phyloP scores from a whole-genome alignment of 2,797 vertebrate species.

The Microtus obscurus region DNA sequence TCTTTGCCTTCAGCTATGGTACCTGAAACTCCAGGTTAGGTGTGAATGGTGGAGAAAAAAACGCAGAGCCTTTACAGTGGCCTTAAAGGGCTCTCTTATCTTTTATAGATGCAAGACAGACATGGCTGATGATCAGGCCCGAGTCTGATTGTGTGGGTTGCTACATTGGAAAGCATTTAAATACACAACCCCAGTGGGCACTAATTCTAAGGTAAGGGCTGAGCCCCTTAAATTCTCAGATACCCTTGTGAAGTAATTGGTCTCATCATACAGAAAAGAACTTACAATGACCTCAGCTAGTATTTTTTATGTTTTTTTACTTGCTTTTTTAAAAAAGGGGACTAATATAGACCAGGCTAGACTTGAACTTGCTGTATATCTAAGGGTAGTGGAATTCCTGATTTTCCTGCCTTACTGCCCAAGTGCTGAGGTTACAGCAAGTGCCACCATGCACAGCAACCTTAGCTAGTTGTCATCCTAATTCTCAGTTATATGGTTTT shows the following conservation, averaged over 20 bases:
- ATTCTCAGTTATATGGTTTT: neutral
- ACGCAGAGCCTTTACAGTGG: neutral
- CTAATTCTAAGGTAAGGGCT: constrained; percentile 53
- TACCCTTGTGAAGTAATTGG: neutral
- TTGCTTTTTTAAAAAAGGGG: neutral
- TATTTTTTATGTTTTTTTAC: neutral
- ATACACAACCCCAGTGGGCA: neutral
- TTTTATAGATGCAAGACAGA: constrained; percentile 61
- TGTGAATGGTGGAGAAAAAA: neutral
- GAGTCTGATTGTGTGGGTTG: neutral
- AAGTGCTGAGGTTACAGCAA: neutral
- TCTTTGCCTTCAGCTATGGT: neutral
- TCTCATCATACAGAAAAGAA: neutral
- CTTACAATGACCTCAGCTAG: neutral
- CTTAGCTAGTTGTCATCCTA: neutral
- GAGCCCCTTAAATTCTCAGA: neutral
- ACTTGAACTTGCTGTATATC: neutral
- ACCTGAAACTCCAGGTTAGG: neutral
- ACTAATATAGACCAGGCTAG: neutral
- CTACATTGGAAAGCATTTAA: constrained; percentile 27
- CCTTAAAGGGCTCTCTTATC: constrained; percentile 52
- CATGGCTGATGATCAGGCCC: constrained; percentile 32
- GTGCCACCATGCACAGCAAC: neutral
- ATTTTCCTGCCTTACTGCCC: neutral
- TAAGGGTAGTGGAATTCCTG: neutral